Percentiles rank a stretch among this genome's conserved stretches.
Evolutionary conservation across 2,888 invertebrate genomes (phyloP).

Genomic region (Buathra laborator): DNA sequence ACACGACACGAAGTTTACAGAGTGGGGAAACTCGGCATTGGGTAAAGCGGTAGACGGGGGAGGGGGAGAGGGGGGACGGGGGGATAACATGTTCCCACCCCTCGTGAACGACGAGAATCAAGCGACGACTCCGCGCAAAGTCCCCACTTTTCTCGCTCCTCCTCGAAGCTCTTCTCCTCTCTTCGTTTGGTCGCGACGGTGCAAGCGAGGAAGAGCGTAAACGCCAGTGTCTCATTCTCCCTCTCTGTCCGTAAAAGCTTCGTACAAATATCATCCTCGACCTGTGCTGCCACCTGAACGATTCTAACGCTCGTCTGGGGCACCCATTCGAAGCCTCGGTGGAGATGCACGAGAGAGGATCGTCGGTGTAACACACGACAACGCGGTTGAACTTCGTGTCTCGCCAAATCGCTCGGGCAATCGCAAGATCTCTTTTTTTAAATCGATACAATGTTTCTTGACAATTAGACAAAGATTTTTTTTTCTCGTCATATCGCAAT

Average conservation of each 20-base stretch:
- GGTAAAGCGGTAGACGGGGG: conserved; percentile 21
- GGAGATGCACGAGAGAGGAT: conserved; percentile 10
- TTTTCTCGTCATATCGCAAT: not conserved
- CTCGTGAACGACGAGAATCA: conserved; percentile 51
- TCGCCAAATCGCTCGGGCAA: not conserved
- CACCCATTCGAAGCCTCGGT: conserved; percentile 16
- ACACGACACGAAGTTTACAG: conserved; percentile 48
- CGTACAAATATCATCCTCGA: conserved; percentile 74
- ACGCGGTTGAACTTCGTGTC: not conserved
- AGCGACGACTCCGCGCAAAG: conserved; percentile 51
- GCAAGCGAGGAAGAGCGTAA: conserved; percentile 64
- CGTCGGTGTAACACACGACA: conserved; percentile 5
- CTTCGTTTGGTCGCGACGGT: conserved; percentile 2
- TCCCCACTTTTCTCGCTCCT: conserved; percentile 74
- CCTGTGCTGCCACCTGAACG: conserved; percentile 84
- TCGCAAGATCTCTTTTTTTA: not conserved
- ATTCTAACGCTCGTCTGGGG: conserved; percentile 41
- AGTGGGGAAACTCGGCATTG: conserved; percentile 67
- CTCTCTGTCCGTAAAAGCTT: conserved; percentile 63
- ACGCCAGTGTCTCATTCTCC: conserved; percentile 72
- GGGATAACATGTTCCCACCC: conserved; percentile 64
- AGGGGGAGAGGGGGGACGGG: not conserved
- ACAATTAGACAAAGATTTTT: not conserved
- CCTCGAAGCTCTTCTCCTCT: conserved; percentile 71
- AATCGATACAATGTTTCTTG: not conserved